These are phyloP conservation scores for Podocnemis expansa DNA, from an alignment of 2,113 vertebrate species.

Conservation along the genomic window DNA sequence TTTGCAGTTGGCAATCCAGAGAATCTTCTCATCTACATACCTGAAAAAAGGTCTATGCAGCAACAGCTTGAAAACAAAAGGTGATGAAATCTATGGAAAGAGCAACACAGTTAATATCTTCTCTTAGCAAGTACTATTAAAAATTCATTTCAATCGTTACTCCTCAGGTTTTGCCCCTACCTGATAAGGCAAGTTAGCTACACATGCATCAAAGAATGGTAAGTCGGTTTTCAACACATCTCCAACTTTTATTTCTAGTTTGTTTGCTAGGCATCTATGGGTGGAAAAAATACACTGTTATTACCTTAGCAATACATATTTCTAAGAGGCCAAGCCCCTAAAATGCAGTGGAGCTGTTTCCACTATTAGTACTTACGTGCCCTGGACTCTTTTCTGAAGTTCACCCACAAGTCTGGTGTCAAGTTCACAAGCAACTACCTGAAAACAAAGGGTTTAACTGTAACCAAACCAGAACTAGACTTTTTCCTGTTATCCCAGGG, in stretches of 20 bases:
- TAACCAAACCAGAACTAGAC: neutral
- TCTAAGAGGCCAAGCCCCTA: neutral
- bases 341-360: fast-evolving
- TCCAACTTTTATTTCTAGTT: constrained; percentile 94
- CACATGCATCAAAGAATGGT: constrained; percentile 95
- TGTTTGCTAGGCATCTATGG: constrained; percentile 81
- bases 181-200: constrained; percentile 98
- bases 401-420: constrained; percentile 94
- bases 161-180: constrained; percentile 70
- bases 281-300: neutral
- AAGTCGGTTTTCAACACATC: constrained; percentile 94
- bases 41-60: constrained; percentile 98
- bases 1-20: neutral
- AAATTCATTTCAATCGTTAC: neutral
- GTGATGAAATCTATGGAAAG: constrained; percentile 92
- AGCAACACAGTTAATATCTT: neutral
- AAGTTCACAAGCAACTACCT: constrained; percentile 98
- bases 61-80: constrained; percentile 96
- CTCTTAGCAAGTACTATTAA: fast-evolving
- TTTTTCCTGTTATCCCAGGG: neutral
- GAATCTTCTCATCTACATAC: constrained; percentile 70
- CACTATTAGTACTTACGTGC: constrained; percentile 85
- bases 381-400: constrained; percentile 97
- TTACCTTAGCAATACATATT: neutral
- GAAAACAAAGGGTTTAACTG: neutral